Conservation (phyloP, 2,113 vertebrate genomes). For the Channa argus region DNA sequence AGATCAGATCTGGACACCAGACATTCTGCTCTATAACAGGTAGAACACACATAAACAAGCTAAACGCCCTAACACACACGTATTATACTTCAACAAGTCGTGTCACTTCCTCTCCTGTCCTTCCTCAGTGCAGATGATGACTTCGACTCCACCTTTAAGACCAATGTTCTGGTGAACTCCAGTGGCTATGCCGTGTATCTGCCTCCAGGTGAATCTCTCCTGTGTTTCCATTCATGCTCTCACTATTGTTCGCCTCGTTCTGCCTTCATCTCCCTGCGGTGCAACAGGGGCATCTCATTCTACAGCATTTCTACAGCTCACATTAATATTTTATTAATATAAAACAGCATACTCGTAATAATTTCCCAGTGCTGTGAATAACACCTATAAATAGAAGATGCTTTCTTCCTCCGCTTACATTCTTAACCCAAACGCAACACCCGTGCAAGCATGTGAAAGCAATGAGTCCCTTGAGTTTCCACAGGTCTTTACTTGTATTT, state of each 20-base stretch:
- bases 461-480: conserved; percentile 35
- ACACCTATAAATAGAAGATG: conserved; percentile 59
- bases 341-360: conserved; percentile 43
- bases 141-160: conserved; percentile 88
- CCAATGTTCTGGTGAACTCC: conserved; percentile 86
- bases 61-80: background rate
- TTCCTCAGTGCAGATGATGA: conserved; percentile 86
- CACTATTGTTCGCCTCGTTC: background rate
- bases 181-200: conserved; percentile 85
- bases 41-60: conserved; percentile 55
- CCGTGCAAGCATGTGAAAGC: conserved; percentile 28
- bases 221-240: background rate
- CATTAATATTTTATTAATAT: conserved; percentile 64
- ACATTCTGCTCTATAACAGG: conserved; percentile 88
- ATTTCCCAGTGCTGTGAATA: conserved; percentile 30
- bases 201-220: conserved; percentile 82
- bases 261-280: conserved; percentile 1
- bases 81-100: conserved; percentile 1
- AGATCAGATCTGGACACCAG: conserved; percentile 86
- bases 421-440: conserved; percentile 31
- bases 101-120: conserved; percentile 53
- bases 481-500: conserved; percentile 48
- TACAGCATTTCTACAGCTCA: conserved; percentile 25
- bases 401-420: conserved; percentile 28
- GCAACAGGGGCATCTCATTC: conserved; percentile 10